These are phyloP conservation scores for Danaus chrysippus DNA, from an alignment of 2,888 invertebrate species.

Conservation along the genomic window DNA sequence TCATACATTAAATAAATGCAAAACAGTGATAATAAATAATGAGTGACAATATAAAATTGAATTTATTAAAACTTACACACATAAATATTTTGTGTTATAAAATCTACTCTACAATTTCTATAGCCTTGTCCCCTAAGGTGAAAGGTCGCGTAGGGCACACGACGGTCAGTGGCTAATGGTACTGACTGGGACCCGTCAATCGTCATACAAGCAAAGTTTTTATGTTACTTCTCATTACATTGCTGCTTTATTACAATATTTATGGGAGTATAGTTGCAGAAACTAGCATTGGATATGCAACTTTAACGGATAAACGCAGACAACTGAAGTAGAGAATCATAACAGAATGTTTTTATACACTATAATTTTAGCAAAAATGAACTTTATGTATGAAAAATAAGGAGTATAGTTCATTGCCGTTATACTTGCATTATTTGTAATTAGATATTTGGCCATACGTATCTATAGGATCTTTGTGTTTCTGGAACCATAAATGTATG, in stretches of 20 bases:
- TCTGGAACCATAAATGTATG: conserved; percentile 1
- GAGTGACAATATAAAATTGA: not conserved
- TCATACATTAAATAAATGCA: not conserved
- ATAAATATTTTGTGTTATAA: conserved; percentile 4
- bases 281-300: conserved; percentile 9
- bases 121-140: conserved; percentile 64
- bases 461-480: not conserved
- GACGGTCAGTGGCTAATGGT: conserved; percentile 73
- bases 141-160: conserved; percentile 71
- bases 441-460: conserved; percentile 6
- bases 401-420: not conserved
- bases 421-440: not conserved
- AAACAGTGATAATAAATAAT: not conserved
- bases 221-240: conserved; percentile 11
- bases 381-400: not conserved
- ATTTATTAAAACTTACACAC: conserved; percentile 2
- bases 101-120: conserved; percentile 40
- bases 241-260: conserved; percentile 1
- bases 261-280: not conserved
- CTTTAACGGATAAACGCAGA: not conserved
- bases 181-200: conserved; percentile 56
- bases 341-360: conserved; percentile 10
- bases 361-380: not conserved
- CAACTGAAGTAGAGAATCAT: not conserved
- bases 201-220: conserved; percentile 19